Conservation (phyloP, 2,888 invertebrate genomes). For the Nomada hirtipes region DNA sequence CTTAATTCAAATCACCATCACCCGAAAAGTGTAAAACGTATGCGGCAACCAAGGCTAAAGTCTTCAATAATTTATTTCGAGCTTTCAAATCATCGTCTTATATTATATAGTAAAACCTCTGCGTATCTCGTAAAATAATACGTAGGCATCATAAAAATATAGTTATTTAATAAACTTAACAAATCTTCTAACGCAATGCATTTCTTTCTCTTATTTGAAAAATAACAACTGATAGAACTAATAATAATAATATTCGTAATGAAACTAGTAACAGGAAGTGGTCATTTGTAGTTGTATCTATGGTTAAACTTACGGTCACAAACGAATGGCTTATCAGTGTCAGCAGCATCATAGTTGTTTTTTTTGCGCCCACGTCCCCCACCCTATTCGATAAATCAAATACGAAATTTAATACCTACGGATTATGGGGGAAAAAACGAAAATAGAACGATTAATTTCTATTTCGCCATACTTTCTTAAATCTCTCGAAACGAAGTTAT, state of each 20-base stretch:
- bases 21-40: slow-evolving; percentile 73
- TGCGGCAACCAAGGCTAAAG: slow-evolving; percentile 73
- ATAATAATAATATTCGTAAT: slow-evolving; percentile 65
- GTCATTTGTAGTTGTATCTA: slow-evolving; percentile 84
- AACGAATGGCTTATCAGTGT: slow-evolving; percentile 94
- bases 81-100: slow-evolving; percentile 71
- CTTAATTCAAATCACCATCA: slow-evolving; percentile 71
- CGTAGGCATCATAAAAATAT: slow-evolving; percentile 75
- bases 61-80: slow-evolving; percentile 79
- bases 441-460: slow-evolving; percentile 3
- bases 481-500: neutral
- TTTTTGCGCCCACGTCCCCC: slow-evolving; percentile 85
- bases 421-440: neutral
- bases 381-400: slow-evolving; percentile 78
- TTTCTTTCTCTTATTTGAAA: slow-evolving; percentile 74
- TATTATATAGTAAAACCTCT: slow-evolving; percentile 74
- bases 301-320: slow-evolving; percentile 94
- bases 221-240: slow-evolving; percentile 71
- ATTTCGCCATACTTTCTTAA: too few species aligned
- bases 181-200: slow-evolving; percentile 77
- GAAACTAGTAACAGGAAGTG: slow-evolving; percentile 79
- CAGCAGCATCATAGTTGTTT: slow-evolving; percentile 88
- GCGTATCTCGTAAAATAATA: slow-evolving; percentile 73
- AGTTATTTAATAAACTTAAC: slow-evolving; percentile 76
- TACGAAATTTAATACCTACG: slow-evolving; percentile 12